Evolutionary conservation across 2,113 vertebrate species (phyloP), one percentile per base, ranked within the genome.

Genomic region (Phasianus colchicus): DNA sequence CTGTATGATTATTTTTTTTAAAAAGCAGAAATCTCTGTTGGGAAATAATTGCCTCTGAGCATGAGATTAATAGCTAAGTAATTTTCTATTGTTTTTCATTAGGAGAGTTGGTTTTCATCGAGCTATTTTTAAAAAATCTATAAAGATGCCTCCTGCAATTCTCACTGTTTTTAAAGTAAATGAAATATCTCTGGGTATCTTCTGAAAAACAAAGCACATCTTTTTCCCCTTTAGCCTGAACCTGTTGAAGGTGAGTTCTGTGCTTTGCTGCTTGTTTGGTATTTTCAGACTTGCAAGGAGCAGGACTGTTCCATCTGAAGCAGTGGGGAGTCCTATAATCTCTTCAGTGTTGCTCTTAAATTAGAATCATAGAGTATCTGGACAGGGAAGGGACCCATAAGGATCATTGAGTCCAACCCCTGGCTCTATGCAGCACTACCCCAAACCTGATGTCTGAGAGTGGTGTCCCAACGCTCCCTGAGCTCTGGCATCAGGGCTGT

Each of bases 81-180:
- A 88, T 93, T 90, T 76, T 45, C 66, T 86, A 42, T 94, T 91
- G 79, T 45, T 88, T 96, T 86, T 86, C 76, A 61, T 92, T 69
- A 72, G 60, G 27, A 71, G 14, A 61, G 29, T 24, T 86, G 40
- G 7, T 83, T 90, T 92, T 88, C 43, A 84, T 32, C 13, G 47
- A 94, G 90, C 52, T 88, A 20, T 84, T 95, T 95, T 72, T 94
- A 65, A 58, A 82, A 92, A 91, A 74, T 34, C 61, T 24, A 13
- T 19, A 57, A 75, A 67, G 45, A 15, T 55, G 15, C 17, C 32
- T 89, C 22, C 64, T 86, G 82, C 66, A 90, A 84, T 66, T 65
- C 24, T 72, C 40, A 6, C 11, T 84, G 19, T 78, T 86, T 93
- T 81, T 83, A 54, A 88, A 79, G 43, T 57, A 65, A 65, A 82